Percentiles rank a stretch among this genome's conserved stretches.
These are phyloP conservation scores for Diarsia rubi DNA, from an alignment of 2,888 invertebrate species.

Conservation along the genomic window DNA sequence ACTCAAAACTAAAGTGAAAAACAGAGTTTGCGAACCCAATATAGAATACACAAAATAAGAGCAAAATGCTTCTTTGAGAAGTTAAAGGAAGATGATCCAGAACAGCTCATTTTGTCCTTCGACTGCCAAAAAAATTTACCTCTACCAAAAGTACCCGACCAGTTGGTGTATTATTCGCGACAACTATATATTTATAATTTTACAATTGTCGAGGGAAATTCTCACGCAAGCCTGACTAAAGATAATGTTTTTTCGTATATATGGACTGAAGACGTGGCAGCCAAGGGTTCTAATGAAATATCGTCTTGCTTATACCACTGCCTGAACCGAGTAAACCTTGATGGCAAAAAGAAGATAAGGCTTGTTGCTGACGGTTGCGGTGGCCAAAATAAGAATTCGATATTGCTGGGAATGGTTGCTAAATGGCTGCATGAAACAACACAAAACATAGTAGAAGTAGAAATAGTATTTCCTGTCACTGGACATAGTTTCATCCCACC, in stretches of 20 bases:
- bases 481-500: slow-evolving; percentile 62
- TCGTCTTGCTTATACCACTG: slow-evolving; percentile 59
- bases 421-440: slow-evolving; percentile 57
- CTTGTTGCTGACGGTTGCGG: slow-evolving; percentile 65
- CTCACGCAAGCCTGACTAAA: slow-evolving; percentile 38
- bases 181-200: slow-evolving; percentile 68
- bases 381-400: slow-evolving; percentile 66
- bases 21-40: slow-evolving; percentile 50
- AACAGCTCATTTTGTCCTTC: slow-evolving; percentile 55
- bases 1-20: slow-evolving; percentile 48
- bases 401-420: slow-evolving; percentile 58
- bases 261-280: slow-evolving; percentile 60
- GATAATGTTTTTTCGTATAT: slow-evolving; percentile 25
- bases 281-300: slow-evolving; percentile 64
- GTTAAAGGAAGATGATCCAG: slow-evolving; percentile 52
- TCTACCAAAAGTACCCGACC: slow-evolving; percentile 65
- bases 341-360: slow-evolving; percentile 47
- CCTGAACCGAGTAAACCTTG: slow-evolving; percentile 34
- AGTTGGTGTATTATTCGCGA: slow-evolving; percentile 72
- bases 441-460: slow-evolving; percentile 40
- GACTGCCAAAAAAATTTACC: slow-evolving; percentile 56
- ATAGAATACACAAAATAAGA: slow-evolving; percentile 55
- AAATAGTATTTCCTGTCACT: slow-evolving; percentile 62
- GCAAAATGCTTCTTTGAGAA: slow-evolving; percentile 48
- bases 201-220: slow-evolving; percentile 62